Evolutionary conservation across 2,797 vertebrate genomes (phyloP), one percentile per base, ranked within the genome.

Genomic region (Phrynocephalus vlangalii): DNA sequence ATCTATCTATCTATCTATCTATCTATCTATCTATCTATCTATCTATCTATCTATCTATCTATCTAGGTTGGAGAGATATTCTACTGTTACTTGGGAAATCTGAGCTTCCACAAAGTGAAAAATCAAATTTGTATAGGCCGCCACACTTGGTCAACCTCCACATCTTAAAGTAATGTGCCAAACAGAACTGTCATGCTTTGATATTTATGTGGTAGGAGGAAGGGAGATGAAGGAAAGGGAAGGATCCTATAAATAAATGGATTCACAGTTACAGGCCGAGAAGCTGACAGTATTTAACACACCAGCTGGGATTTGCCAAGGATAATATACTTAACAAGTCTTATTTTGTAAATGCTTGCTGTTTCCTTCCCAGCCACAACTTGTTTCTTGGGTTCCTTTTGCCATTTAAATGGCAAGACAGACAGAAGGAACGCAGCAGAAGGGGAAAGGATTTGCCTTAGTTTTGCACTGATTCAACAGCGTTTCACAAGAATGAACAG

Each of bases 381-480:
- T 0, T 63, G 52, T 52, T 83, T 48, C 26, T 44, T 1, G 56
- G 50, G 63, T 86, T 87, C 79, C 90, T 73, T 70, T 85, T 90
- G 75, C 84, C 4, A 48, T 66, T 79, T 88, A 84, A 6, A 33
- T 18, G 48, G 0, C 75, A 75, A 86, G 91, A 90, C 38, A 63
- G 60, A 56, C 13, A 90, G 48, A 88, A 85, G 84, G 78, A 87
- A 48, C 1, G 20, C 60, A 82, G 81, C 15, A 24, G 0, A 86
- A 72, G 3, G 8, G 60, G 66, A 83, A 87, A 16, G 38, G 67
- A 66, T 60, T 30, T 48, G 3, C 87, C 60, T n/a, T 79, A 26
- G 82, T 63, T 78, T 75, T 90, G 50, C 68, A 88, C 91, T 92
- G 95, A 96, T 94, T 93, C 78, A 88, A 70, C 63, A 77, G 72